These are phyloP conservation scores for Amia ocellicauda DNA, from an alignment of 2,113 vertebrate genomes.

Conservation along the genomic window DNA sequence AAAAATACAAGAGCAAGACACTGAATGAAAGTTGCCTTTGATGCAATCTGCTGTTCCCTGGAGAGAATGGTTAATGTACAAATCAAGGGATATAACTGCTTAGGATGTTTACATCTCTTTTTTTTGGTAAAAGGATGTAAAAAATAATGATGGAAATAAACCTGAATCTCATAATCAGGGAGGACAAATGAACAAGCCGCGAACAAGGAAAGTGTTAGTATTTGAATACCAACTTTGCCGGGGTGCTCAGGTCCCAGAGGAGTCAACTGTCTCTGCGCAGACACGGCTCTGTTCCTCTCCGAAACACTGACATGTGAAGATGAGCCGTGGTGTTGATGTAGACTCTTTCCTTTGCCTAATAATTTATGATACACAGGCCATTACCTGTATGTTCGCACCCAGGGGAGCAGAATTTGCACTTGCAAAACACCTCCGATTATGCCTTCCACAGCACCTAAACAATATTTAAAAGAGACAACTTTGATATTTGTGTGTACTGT, in stretches of 20 bases:
- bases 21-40: neutral
- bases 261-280: neutral
- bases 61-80: neutral
- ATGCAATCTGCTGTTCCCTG: neutral
- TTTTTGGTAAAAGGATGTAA: slow-evolving; percentile 4
- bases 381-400: slow-evolving; percentile 18
- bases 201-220: neutral
- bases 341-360: slow-evolving; percentile 18
- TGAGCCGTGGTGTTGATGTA: slow-evolving; percentile 4
- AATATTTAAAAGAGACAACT: too few species aligned
- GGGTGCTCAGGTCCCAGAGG: slow-evolving; percentile 13
- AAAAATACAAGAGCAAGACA: neutral
- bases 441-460: slow-evolving; percentile 13
- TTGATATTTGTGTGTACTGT: too few species aligned
- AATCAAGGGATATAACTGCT: slow-evolving; percentile 19
- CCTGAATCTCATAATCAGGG: slow-evolving; percentile 7
- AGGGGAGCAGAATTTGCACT: slow-evolving; percentile 23
- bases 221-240: slow-evolving; percentile 8
- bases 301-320: neutral
- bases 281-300: neutral
- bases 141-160: neutral
- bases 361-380: slow-evolving; percentile 19
- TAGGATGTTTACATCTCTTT: slow-evolving; percentile 3
- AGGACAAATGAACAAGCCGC: neutral
- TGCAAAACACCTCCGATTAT: slow-evolving; percentile 23